These are phyloP conservation scores for Bucco capensis DNA, from an alignment of 2,113 vertebrate species.

Conservation along the genomic window DNA sequence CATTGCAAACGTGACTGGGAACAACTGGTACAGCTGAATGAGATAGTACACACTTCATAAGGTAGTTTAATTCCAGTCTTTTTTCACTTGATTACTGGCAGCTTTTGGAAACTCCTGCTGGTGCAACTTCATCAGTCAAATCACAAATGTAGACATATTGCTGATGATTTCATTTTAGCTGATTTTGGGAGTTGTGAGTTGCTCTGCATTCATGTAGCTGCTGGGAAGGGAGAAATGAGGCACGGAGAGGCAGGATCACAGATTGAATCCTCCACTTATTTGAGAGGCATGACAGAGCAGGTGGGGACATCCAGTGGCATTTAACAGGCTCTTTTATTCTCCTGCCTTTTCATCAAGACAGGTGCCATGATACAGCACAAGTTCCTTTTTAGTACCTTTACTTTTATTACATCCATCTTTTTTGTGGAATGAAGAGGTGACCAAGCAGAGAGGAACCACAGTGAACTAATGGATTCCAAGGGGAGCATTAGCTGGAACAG, in stretches of 20 bases:
- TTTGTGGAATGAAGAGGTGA: background rate
- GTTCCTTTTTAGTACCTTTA: background rate
- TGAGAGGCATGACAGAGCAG: fast-evolving
- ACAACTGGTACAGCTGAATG: background rate
- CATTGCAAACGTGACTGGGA: background rate
- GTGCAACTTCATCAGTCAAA: background rate
- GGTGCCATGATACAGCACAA: background rate
- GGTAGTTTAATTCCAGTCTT: background rate
- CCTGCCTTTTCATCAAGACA: background rate
- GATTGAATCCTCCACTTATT: background rate
- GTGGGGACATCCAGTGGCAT: background rate
- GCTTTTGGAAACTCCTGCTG: background rate
- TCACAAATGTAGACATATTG: background rate
- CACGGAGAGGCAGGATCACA: background rate
- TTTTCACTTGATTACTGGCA: background rate
- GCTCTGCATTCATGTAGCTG: background rate
- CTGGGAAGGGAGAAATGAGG: background rate
- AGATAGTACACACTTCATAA: background rate
- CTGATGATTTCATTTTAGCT: background rate
- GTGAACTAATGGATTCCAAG: background rate
- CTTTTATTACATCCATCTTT: background rate
- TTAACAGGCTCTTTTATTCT: background rate
- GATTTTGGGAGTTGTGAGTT: background rate
- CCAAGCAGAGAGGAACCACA: background rate
- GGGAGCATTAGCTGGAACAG: background rate